Evolutionary conservation across 2,113 vertebrate genomes (phyloP).

Genomic region (Papio anubis): DNA sequence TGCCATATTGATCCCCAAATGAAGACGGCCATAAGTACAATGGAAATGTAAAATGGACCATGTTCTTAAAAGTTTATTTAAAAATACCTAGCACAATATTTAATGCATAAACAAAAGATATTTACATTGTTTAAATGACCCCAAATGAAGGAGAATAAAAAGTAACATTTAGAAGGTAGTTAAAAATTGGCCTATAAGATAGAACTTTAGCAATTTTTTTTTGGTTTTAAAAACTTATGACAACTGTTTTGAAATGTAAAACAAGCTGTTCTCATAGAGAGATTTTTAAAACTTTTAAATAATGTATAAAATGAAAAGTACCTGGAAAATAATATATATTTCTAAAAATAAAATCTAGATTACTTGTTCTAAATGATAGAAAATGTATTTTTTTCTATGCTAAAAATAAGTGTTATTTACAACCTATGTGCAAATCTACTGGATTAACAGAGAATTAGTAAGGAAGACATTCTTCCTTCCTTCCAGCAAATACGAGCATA

Average conservation of each 20-base stretch:
- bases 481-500: background rate
- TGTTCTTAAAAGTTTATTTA: background rate
- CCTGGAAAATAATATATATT: background rate
- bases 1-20: background rate
- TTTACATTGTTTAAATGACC: background rate
- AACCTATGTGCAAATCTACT: background rate
- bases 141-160: background rate
- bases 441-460: background rate
- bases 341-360: background rate
- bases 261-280: background rate
- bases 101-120: background rate
- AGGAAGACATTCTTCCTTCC: background rate
- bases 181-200: background rate
- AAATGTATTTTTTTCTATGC: background rate
- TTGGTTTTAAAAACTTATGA: background rate
- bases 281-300: background rate
- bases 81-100: background rate
- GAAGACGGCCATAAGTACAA: background rate
- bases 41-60: background rate
- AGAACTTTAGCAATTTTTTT: background rate
- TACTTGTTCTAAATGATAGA: background rate
- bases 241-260: conserved; percentile 8
- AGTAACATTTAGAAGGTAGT: background rate
- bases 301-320: background rate
- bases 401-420: conserved; percentile 1